Percentiles rank a stretch among this genome's conserved stretches.
Evolutionary conservation across 2,797 vertebrate genomes (phyloP).

Genomic region (Eutrigla gurnardus): DNA sequence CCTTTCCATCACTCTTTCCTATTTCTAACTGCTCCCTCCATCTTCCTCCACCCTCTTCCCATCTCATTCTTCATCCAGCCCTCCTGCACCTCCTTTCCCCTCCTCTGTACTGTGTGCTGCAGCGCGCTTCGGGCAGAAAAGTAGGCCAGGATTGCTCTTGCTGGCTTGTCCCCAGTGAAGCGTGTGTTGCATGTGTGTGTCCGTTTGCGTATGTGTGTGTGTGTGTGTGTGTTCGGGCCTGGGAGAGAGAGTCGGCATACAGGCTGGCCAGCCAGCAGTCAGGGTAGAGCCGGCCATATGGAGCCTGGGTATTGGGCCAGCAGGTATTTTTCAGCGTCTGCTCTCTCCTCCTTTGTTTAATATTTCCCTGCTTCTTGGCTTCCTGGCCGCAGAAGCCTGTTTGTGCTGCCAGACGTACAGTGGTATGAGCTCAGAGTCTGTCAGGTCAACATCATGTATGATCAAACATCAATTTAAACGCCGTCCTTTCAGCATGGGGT

Average conservation of each 20-base stretch:
- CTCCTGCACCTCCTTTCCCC: slow-evolving; percentile 42
- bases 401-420: slow-evolving; percentile 57
- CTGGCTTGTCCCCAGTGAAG: slow-evolving; percentile 87
- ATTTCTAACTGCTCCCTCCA: slow-evolving; percentile 42
- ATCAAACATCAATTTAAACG: slow-evolving; percentile 6
- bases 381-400: slow-evolving; percentile 67
- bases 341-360: slow-evolving; percentile 78
- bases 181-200: slow-evolving; percentile 76
- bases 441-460: slow-evolving; percentile 51
- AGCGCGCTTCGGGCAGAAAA: slow-evolving; percentile 80
- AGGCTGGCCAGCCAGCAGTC: slow-evolving; percentile 75
- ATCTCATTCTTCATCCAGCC: slow-evolving; percentile 41
- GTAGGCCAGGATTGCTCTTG: slow-evolving; percentile 87
- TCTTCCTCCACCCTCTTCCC: slow-evolving; percentile 30
- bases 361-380: slow-evolving; percentile 71
- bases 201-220: slow-evolving; percentile 35
- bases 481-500: neutral
- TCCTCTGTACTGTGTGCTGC: slow-evolving; percentile 55
- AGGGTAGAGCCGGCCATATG: slow-evolving; percentile 82
- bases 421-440: slow-evolving; percentile 53
- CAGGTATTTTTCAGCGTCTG: slow-evolving; percentile 85
- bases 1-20: slow-evolving; percentile 52
- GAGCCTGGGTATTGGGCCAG: slow-evolving; percentile 83
- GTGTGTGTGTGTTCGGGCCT: slow-evolving; percentile 38
- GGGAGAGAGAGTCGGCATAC: slow-evolving; percentile 69